phyloP scores from a whole-genome alignment of 2,797 vertebrate genomes.

The Staurois parvus region DNA sequence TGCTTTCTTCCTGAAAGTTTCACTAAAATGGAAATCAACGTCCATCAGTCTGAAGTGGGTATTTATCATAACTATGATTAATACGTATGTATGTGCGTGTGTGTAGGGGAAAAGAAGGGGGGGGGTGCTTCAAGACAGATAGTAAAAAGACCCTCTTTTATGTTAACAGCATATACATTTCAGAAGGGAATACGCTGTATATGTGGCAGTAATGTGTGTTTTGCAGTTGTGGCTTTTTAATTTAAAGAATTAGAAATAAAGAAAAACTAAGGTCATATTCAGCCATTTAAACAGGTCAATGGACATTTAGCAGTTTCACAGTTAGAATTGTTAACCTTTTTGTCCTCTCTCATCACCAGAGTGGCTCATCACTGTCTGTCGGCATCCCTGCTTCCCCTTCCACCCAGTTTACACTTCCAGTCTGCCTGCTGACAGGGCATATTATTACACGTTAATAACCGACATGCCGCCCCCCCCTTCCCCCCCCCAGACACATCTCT shows the following conservation, averaged over 20 bases:
- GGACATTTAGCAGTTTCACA: background rate
- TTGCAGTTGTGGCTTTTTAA: background rate
- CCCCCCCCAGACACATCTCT: background rate
- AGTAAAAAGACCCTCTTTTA: background rate
- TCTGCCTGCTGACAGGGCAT: background rate
- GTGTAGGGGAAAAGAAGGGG: no score
- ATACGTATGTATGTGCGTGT: background rate
- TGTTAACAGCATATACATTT: background rate
- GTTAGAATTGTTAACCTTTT: background rate
- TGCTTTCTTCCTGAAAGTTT: background rate
- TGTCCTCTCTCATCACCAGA: background rate
- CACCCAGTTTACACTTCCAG: background rate
- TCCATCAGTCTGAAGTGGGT: background rate
- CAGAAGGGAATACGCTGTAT: background rate
- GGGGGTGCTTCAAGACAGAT: background rate
- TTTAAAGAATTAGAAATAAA: background rate
- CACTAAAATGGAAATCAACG: background rate
- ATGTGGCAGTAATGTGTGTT: background rate
- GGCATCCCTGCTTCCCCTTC: no score
- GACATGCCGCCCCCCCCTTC: background rate
- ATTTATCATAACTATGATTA: background rate
- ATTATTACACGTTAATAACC: background rate
- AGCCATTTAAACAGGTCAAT: background rate
- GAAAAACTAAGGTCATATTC: background rate
- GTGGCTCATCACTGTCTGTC: background rate